Evolutionary conservation across 2,888 invertebrate genomes (phyloP).

Genomic region (Polylopha cassiicola): DNA sequence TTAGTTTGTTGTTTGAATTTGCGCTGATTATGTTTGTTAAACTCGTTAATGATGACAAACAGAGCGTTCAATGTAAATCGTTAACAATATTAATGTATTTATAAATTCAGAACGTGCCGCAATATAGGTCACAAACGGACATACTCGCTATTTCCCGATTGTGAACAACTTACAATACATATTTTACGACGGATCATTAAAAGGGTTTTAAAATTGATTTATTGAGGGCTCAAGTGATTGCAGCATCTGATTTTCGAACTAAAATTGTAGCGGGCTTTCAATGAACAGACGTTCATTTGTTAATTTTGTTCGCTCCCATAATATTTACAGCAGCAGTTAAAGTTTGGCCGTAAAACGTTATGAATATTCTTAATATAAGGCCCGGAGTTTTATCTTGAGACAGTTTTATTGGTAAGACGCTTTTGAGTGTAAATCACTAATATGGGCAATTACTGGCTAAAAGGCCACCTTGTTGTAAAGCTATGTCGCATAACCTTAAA

Average conservation of each 20-base stretch:
- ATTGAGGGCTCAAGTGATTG: constrained; percentile 51
- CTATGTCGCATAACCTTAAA: constrained; percentile 1
- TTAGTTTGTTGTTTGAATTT: constrained; percentile 2
- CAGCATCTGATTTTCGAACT: constrained; percentile 50
- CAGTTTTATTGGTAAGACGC: constrained; percentile 6
- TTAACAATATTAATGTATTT: constrained; percentile 40
- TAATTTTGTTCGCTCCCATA: constrained; percentile 61
- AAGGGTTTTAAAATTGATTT: constrained; percentile 71
- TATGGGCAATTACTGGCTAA: constrained; percentile 9
- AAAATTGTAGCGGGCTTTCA: constrained; percentile 60
- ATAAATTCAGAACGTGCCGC: constrained; percentile 23
- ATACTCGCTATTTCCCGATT: constrained; percentile 29
- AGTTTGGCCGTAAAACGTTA: constrained; percentile 54
- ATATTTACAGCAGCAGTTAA: constrained; percentile 65
- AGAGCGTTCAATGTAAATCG: constrained; percentile 35
- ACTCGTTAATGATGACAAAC: constrained; percentile 33
- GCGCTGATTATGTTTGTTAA: constrained; percentile 15
- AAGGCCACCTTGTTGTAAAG: constrained; percentile 5
- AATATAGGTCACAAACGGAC: constrained; percentile 28
- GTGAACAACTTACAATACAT: constrained; percentile 46
- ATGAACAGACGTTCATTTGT: constrained; percentile 67
- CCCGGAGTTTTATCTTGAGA: constrained; percentile 32
- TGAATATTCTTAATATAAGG: constrained; percentile 51
- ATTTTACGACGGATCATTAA: constrained; percentile 65
- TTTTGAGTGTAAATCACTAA: constrained; percentile 5